Conservation (phyloP, 2,797 vertebrate species). For the Sebastes baramenuke region DNA sequence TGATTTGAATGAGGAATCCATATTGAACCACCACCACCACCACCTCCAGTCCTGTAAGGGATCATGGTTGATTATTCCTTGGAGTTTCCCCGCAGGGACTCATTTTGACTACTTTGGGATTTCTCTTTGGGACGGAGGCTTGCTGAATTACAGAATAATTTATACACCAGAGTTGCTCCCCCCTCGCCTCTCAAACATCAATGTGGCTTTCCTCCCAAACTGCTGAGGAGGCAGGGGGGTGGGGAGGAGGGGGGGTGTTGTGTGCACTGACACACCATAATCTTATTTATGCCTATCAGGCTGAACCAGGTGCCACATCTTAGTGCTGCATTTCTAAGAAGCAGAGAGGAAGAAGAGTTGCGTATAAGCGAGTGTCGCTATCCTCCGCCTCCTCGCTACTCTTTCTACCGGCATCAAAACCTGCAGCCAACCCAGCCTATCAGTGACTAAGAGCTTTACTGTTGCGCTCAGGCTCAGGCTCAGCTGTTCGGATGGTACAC, state of each 20-base stretch:
- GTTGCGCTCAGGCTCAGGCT: background rate
- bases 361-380: background rate
- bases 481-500: conserved; percentile 4
- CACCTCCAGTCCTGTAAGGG: background rate
- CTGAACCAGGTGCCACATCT: conserved; percentile 46
- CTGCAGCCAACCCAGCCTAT: conserved; percentile 30
- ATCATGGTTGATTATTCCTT: conserved; percentile 22
- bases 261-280: conserved; percentile 35
- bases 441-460: conserved; percentile 31
- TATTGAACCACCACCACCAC: background rate
- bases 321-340: conserved; percentile 30
- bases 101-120: conserved; percentile 34
- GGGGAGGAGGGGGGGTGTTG: background rate
- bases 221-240: conserved; percentile 61
- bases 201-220: conserved; percentile 56
- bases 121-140: conserved; percentile 23
- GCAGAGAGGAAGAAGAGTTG: conserved; percentile 3
- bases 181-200: conserved; percentile 44
- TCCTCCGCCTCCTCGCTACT: background rate
- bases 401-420: conserved; percentile 18
- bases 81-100: conserved; percentile 20
- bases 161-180: conserved; percentile 47
- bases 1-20: background rate
- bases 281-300: conserved; percentile 60
- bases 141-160: conserved; percentile 61